Percentiles rank a stretch among this genome's conserved stretches.
Conservation (phyloP, 2,113 vertebrate genomes). For the Circaetus gallicus region DNA sequence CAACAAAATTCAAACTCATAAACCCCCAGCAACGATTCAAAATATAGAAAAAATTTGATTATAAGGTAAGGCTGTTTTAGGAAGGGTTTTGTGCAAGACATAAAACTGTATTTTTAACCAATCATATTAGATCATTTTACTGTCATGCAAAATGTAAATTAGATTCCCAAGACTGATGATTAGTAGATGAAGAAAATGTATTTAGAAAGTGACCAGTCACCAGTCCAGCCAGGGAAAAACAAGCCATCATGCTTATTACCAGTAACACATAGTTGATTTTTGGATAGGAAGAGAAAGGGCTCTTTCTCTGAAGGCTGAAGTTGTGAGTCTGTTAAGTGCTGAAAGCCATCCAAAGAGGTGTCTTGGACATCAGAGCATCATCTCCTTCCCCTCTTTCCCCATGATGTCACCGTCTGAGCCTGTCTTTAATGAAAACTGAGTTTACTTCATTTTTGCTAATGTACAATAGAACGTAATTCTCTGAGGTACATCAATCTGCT, state of each 20-base stretch:
- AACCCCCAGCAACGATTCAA: background rate
- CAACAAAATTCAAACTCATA: background rate
- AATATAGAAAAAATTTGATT: background rate
- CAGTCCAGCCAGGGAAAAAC: background rate
- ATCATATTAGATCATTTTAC: background rate
- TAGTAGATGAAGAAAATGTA: background rate
- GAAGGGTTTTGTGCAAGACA: background rate
- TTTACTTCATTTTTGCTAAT: conserved; percentile 19
- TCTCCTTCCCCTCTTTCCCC: background rate
- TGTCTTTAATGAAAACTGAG: conserved; percentile 16
- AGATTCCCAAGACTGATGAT: background rate
- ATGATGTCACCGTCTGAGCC: background rate
- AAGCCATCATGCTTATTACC: background rate
- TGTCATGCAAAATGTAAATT: background rate
- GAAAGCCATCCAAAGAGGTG: background rate
- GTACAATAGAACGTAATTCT: background rate
- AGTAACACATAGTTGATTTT: background rate
- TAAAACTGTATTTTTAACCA: background rate
- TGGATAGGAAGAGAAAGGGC: background rate
- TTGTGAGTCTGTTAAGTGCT: background rate
- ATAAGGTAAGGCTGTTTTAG: background rate
- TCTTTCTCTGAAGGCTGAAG: background rate
- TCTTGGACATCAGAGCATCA: background rate
- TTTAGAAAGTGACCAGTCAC: background rate
- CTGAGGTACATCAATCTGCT: conserved; percentile 9